phyloP scores from a whole-genome alignment of 1,140 invertebrate species.

The Mya arenaria region DNA sequence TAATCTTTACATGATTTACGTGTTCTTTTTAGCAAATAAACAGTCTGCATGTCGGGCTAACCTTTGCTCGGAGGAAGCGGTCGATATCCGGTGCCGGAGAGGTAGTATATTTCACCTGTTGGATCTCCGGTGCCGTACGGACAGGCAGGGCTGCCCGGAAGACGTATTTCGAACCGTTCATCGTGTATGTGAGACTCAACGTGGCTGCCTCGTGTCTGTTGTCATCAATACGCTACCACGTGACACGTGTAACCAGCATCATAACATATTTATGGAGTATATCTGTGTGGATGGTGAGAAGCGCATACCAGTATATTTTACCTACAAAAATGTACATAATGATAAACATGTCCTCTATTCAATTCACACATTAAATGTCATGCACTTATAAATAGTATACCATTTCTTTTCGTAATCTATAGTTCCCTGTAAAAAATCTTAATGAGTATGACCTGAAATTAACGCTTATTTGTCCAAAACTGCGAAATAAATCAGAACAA shows the following conservation, averaged over 20 bases:
- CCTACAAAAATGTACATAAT: too few relatives aligned
- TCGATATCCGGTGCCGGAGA: conserved; percentile 30
- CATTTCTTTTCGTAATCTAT: too few relatives aligned
- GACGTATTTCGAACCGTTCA: conserved; percentile 10
- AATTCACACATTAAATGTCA: too few relatives aligned
- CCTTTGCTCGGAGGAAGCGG: conserved; percentile 22
- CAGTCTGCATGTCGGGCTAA: conserved; percentile 33
- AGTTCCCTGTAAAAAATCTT: too few relatives aligned
- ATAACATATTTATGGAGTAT: conserved; percentile 50
- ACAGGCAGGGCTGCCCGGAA: conserved; percentile 18
- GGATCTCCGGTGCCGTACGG: conserved; percentile 15
- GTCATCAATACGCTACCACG: conserved; percentile 1
- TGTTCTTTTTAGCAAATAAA: conserved; percentile 12
- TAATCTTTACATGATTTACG: too few relatives aligned
- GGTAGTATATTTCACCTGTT: conserved; percentile 32
- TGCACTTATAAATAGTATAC: too few relatives aligned
- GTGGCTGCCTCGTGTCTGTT: background rate
- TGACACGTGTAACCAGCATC: conserved; percentile 12
- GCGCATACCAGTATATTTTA: background rate
- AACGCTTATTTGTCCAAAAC: too few relatives aligned
- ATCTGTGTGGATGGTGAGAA: conserved; percentile 43
- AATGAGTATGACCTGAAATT: too few relatives aligned
- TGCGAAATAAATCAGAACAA: too few relatives aligned
- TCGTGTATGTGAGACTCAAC: conserved; percentile 20
- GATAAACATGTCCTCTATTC: too few relatives aligned